Conservation (phyloP, 2,888 invertebrate genomes). For the Cantharis rustica region DNA sequence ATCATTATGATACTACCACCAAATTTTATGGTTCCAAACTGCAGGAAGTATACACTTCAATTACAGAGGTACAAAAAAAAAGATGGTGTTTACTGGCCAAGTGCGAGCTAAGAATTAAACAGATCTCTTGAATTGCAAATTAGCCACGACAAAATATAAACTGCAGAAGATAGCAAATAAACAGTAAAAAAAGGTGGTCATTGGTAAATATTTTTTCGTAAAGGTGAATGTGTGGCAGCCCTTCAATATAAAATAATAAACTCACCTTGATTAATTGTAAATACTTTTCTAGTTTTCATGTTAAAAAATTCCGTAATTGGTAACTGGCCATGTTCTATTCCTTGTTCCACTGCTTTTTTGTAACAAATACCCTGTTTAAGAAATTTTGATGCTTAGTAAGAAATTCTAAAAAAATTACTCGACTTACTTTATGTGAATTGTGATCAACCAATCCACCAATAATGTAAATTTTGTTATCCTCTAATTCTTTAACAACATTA, state of each 20-base stretch:
- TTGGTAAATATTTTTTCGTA: no score
- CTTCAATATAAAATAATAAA: constrained; percentile 6
- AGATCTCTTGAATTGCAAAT: no score
- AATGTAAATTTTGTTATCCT: constrained; percentile 82
- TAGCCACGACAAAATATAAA: no score
- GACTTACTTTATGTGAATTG: constrained; percentile 83
- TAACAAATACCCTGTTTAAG: constrained; percentile 79
- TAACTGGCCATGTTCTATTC: constrained; percentile 79
- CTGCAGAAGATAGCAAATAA: no score
- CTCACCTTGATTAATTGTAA: constrained; percentile 93
- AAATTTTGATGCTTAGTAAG: constrained; percentile 22
- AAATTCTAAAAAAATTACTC: not conserved
- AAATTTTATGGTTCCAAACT: no score
- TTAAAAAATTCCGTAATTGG: constrained; percentile 88
- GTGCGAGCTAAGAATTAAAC: no score
- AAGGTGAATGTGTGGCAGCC: not conserved
- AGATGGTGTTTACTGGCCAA: no score
- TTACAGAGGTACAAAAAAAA: no score
- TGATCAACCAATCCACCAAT: constrained; percentile 99
- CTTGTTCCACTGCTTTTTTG: constrained; percentile 77
- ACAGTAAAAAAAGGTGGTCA: no score
- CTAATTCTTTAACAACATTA: constrained; percentile 76
- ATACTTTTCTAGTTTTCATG: constrained; percentile 90
- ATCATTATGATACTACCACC: no score
- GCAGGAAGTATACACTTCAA: no score